Conservation (phyloP, 2,888 invertebrate species). For the Cyrtodaria siliqua region DNA sequence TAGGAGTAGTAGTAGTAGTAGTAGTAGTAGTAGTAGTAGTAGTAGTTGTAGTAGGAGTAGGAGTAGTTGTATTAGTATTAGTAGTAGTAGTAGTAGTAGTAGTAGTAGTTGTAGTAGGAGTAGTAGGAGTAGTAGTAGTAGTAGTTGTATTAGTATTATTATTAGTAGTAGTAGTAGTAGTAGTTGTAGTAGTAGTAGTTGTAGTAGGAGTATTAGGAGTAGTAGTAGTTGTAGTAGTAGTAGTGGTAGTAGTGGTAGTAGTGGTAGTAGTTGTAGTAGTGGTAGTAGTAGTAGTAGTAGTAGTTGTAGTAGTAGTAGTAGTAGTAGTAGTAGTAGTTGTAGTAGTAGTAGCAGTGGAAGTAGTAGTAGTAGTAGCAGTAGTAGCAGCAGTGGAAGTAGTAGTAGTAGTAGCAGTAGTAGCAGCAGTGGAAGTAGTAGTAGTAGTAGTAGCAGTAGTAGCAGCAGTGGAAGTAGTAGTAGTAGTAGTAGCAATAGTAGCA, state of each 20-base stretch:
- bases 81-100: no score
- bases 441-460: not conserved
- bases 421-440: not conserved
- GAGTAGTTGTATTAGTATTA: no score
- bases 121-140: no score
- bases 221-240: no score
- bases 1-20: no score
- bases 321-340: constrained; percentile 1
- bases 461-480: not conserved
- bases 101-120: no score
- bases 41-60: no score
- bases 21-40: no score
- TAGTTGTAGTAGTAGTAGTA: constrained; percentile 1
- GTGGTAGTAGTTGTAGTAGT: constrained; percentile 1
- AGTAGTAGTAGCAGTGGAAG: not conserved
- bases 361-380: constrained; percentile 1
- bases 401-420: constrained; percentile 1
- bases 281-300: constrained; percentile 1
- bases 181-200: no score
- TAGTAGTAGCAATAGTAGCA: not conserved
- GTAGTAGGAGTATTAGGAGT: no score
- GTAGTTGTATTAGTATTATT: no score
- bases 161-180: no score
- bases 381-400: not conserved
- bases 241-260: not conserved